Conservation (phyloP, 2,888 invertebrate genomes). For the Papilio demoleus region DNA sequence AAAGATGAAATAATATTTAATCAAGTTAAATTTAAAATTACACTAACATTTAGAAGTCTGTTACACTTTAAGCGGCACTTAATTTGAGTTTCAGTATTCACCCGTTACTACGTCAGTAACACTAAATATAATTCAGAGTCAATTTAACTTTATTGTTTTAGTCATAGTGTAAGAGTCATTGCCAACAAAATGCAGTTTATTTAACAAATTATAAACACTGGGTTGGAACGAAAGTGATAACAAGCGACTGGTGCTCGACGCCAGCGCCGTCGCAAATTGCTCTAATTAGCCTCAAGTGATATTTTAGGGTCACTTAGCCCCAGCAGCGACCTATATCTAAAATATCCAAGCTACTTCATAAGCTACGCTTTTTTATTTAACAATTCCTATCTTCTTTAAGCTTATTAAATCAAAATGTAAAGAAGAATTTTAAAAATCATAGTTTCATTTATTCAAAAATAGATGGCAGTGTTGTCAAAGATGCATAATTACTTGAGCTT, state of each 20-base stretch:
- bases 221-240: conserved; percentile 32
- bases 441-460: too few species aligned
- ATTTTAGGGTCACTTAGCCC: conserved; percentile 33
- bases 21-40: too few species aligned
- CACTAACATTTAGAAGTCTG: too few species aligned
- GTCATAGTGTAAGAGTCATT: not conserved
- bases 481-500: too few species aligned
- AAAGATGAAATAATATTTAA: too few species aligned
- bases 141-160: not conserved
- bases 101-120: not conserved
- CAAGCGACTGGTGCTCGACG: conserved; percentile 26
- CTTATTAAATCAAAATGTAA: not conserved
- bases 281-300: conserved; percentile 37
- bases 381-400: not conserved
- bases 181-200: conserved; percentile 10
- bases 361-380: not conserved
- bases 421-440: conserved; percentile 5
- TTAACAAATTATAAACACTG: conserved; percentile 30
- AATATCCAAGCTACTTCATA: conserved; percentile 10
- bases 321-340: conserved; percentile 29
- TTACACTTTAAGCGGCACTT: too few species aligned
- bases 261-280: conserved; percentile 30
- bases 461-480: too few species aligned
- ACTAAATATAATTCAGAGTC: conserved; percentile 1
- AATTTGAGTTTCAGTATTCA: too few species aligned